Base-by-base conservation (phyloP, 2,113 vertebrate genomes). In the Drymodes brunneopygia region DNA sequence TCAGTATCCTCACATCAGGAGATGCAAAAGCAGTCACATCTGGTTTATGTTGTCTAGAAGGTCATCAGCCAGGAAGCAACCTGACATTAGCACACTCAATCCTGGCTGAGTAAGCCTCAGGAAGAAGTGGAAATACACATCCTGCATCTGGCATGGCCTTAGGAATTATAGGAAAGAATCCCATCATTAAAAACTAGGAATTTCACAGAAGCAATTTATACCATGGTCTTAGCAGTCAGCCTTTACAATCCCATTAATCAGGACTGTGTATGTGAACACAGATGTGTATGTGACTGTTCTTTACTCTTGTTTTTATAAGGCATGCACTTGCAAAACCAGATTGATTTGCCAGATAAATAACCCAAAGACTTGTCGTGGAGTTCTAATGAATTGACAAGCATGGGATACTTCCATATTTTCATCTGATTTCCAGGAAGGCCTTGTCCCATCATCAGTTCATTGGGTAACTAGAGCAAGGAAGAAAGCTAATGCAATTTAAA, bases 381-480 rank as follows among this genome's bases (percentile, higher is more conserved):
- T 50, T 97, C 95, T 69, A 82, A 45, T 15, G 88, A 87, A 53
- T 91, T 97, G 40, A 45, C 58, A 88, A 99, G 94, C 31, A 66
- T 64, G 6, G 96, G 96, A 81, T 91, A 98, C 29, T 93, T 73
- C 98, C 98, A 98, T 57, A 97, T 80, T 67, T 90, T 96, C 69
- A 98, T 91, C 17, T 95, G 97, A 88, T 98, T 97, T 82, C 83
- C 88, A 50, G 98, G 98, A 79, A 97, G 87, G 11, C 98, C 98
- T 60, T 98, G 98, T 50, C 97, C 98, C 51, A 97, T 98, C 62
- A 98, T 35, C 50, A 98, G 88, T 88, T 94, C 90, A 24, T 91
- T 94, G 65, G 97, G 97, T 70, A 98, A 92, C 98, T 98, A 98
- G 50, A 90, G 72, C n/a, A 99, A 95, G 47, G 97, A 98, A 92